Conservation (phyloP, 2,797 vertebrate species). For the Lepidocolaptes lacrymiger region DNA sequence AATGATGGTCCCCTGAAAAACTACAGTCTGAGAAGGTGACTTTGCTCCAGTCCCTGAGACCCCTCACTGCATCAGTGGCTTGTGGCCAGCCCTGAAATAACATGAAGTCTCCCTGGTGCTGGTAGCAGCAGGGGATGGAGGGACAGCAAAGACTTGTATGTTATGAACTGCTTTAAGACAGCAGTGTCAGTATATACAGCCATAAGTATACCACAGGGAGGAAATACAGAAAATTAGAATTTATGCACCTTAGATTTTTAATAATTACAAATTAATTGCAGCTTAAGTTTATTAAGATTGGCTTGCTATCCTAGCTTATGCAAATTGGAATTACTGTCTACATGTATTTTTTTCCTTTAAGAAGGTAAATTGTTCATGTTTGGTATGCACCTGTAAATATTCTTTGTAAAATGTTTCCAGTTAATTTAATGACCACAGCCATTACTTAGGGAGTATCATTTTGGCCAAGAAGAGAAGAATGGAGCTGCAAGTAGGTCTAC, state of each 20-base stretch:
- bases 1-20: neutral
- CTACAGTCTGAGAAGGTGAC: neutral
- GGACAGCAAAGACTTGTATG: fast-evolving
- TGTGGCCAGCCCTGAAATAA: neutral
- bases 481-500: neutral
- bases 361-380: neutral
- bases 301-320: neutral
- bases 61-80: neutral
- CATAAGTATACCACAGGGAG: fast-evolving
- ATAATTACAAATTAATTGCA: neutral
- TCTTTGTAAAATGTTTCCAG: neutral
- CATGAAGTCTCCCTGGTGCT: neutral
- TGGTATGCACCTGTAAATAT: neutral
- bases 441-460: neutral
- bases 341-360: neutral
- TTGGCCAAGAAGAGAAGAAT: neutral
- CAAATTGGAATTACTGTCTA: neutral
- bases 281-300: neutral
- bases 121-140: neutral
- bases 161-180: neutral
- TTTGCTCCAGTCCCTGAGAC: neutral
- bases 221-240: neutral
- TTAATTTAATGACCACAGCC: neutral
- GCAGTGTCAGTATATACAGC: neutral
- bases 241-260: neutral